These are phyloP conservation scores for Agrochola lychnidis DNA, from an alignment of 2,888 invertebrate genomes.

Conservation along the genomic window DNA sequence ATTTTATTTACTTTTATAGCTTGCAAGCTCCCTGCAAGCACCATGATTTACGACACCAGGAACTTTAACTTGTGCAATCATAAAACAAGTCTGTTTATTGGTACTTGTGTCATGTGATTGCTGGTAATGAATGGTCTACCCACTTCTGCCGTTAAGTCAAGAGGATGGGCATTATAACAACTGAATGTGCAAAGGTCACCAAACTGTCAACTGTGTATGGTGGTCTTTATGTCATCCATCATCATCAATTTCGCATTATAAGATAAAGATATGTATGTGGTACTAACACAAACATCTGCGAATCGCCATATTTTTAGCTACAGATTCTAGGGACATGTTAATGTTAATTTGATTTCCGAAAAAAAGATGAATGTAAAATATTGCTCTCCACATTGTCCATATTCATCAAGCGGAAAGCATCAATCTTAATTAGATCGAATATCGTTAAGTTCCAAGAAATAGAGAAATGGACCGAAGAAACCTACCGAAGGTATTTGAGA, in stretches of 20 bases:
- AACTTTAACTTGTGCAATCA: constrained; percentile 38
- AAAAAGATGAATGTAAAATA: background rate
- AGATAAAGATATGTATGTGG: too few species aligned
- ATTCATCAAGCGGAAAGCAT: constrained; percentile 22
- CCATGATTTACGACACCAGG: constrained; percentile 46
- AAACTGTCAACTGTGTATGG: background rate
- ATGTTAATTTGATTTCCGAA: background rate
- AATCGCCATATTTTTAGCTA: background rate
- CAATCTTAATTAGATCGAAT: constrained; percentile 22
- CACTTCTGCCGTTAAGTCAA: background rate
- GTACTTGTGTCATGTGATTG: constrained; percentile 32
- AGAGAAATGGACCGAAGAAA: background rate
- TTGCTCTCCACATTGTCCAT: background rate
- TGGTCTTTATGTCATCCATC: constrained; percentile 6
- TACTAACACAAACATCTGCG: background rate
- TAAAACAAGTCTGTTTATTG: constrained; percentile 55
- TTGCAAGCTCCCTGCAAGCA: constrained; percentile 51
- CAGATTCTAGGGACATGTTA: background rate
- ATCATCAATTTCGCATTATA: background rate
- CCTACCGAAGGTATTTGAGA: constrained; percentile 18
- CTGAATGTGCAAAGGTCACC: background rate
- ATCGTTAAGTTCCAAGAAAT: background rate
- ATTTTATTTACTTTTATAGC: constrained; percentile 62
- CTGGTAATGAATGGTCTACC: background rate
- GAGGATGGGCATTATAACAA: background rate